Evolutionary conservation across 2,797 vertebrate species (phyloP).

Genomic region (Benthosema pterotum): DNA sequence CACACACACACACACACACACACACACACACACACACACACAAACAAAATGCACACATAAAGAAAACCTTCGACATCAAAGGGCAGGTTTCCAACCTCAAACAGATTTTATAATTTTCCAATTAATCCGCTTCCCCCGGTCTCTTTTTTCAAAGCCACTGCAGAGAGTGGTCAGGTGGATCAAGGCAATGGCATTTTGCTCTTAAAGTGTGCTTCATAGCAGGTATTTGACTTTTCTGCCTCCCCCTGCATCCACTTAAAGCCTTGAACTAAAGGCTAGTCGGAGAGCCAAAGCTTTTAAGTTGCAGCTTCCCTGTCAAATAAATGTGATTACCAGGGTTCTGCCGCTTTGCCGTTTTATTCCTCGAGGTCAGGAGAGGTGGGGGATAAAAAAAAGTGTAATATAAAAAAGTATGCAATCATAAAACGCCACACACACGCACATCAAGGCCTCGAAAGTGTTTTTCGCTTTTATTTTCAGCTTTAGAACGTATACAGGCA

Average conservation of each 20-base stretch:
- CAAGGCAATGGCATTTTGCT: constrained; percentile 69
- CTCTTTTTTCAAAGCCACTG: constrained; percentile 67
- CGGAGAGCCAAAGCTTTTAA: constrained; percentile 69
- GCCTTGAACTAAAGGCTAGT: constrained; percentile 73
- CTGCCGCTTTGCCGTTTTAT: constrained; percentile 56
- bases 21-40: neutral
- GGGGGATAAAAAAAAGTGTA: constrained; percentile 9
- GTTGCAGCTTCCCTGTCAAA: constrained; percentile 70
- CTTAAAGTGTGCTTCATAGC: constrained; percentile 46
- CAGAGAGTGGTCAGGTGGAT: constrained; percentile 51
- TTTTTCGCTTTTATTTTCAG: constrained; percentile 50
- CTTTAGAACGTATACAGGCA: constrained; percentile 53
- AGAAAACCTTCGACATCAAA: constrained; percentile 44
- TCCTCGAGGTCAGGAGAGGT: constrained; percentile 52
- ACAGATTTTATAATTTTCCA: constrained; percentile 63
- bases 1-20: too few relatives aligned
- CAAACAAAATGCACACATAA: constrained; percentile 15
- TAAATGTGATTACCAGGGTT: constrained; percentile 74
- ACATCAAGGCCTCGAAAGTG: constrained; percentile 59
- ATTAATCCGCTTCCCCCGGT: constrained; percentile 56
- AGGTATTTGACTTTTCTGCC: constrained; percentile 57
- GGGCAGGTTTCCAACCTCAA: constrained; percentile 42
- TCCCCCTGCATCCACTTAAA: constrained; percentile 33
- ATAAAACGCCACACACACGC: constrained; percentile 64
- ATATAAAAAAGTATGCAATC: constrained; percentile 40